Conservation (phyloP, 2,113 vertebrate genomes). For the Oxyruncus cristatus region DNA sequence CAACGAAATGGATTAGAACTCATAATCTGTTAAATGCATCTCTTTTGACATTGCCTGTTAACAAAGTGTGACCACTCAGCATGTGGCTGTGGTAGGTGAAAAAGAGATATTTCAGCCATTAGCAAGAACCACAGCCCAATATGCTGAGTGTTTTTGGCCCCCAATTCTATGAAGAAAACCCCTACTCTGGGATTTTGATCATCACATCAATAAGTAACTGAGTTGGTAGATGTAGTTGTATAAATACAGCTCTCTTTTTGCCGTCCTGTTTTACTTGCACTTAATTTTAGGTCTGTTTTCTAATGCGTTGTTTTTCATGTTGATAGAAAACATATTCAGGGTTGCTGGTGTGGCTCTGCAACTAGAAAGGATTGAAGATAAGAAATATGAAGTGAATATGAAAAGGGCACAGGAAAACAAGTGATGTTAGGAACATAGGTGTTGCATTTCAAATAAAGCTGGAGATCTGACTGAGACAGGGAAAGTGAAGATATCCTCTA, state of each 20-base stretch:
- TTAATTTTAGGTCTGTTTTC: neutral
- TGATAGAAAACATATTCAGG: neutral
- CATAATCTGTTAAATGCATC: neutral
- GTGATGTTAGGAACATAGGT: neutral
- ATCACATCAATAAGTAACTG: neutral
- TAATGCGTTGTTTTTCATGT: neutral
- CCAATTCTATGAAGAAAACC: neutral
- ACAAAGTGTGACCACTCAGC: neutral
- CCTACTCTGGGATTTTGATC: neutral
- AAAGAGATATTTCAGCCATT: neutral
- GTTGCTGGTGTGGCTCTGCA: neutral
- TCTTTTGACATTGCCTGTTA: neutral
- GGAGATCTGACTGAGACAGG: neutral
- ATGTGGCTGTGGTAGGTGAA: neutral
- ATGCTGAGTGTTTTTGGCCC: neutral
- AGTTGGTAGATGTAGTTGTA: rapidly evolving
- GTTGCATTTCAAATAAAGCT: neutral
- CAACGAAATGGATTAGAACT: constrained; percentile 8
- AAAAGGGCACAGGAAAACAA: neutral
- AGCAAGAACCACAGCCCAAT: neutral
- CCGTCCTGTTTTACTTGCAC: neutral
- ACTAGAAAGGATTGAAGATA: neutral
- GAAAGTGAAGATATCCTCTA: neutral
- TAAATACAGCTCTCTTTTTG: neutral
- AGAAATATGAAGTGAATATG: neutral